Percentiles rank a stretch among this genome's conserved stretches.
These are phyloP conservation scores for Clusia tigrina DNA, from an alignment of 2,888 invertebrate species.

Conservation along the genomic window DNA sequence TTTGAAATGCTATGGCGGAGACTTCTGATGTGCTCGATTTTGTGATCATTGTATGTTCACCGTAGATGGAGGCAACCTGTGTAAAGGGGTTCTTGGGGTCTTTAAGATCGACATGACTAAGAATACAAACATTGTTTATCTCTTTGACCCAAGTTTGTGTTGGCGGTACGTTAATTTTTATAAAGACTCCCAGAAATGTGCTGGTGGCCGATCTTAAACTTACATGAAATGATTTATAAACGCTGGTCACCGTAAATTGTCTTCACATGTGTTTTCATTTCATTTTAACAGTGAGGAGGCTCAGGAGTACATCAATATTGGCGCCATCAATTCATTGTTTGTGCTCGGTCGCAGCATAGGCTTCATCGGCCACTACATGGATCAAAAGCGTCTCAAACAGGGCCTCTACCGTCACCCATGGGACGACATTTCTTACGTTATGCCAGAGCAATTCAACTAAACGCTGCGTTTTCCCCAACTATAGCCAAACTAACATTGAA, in stretches of 20 bases:
- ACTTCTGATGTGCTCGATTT: neutral
- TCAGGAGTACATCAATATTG: constrained; percentile 96
- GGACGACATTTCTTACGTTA: constrained; percentile 86
- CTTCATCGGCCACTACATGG: constrained; percentile 97
- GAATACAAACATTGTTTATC: neutral
- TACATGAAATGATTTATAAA: too few species aligned
- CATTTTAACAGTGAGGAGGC: constrained; percentile 82
- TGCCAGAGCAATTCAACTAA: constrained; percentile 64
- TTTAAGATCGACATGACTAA: too few species aligned
- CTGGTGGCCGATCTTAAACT: too few species aligned
- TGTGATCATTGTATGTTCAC: too few species aligned
- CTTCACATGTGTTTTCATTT: neutral
- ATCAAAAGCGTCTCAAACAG: constrained; percentile 98
- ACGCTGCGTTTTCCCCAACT: neutral
- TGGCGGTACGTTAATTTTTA: neutral
- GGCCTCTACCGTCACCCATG: constrained; percentile 99
- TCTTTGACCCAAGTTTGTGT: neutral
- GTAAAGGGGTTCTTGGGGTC: too few species aligned
- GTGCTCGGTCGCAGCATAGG: constrained; percentile 98
- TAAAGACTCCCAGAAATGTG: too few species aligned
- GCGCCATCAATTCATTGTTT: constrained; percentile 97
- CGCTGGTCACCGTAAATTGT: too few species aligned
- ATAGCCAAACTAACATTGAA: neutral
- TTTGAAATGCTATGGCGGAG: too few species aligned
- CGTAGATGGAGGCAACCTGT: too few species aligned